A percentile compares a stretch with the other conserved stretches of the same genome.
phyloP scores from a whole-genome alignment of 2,113 vertebrate species.

The Pangasianodon gigas region DNA sequence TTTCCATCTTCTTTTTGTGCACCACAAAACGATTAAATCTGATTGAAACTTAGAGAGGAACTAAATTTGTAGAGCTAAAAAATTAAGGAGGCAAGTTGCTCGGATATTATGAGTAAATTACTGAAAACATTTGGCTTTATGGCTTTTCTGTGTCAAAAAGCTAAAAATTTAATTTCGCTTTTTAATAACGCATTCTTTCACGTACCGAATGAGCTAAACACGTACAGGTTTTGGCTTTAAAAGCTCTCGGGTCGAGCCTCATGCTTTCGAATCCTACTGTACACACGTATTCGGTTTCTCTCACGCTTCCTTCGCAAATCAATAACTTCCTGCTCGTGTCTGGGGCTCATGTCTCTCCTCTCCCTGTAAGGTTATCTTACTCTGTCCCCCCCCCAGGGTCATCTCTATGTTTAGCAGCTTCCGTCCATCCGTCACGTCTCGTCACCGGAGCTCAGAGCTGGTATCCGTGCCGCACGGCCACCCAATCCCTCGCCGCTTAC shows the following conservation, averaged over 20 bases:
- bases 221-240: background rate
- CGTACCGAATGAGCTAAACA: background rate
- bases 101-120: no score
- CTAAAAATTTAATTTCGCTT: no score
- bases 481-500: constrained; percentile 64
- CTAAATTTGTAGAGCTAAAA: background rate
- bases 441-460: constrained; percentile 65
- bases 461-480: constrained; percentile 69
- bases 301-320: constrained; percentile 18
- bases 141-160: no score
- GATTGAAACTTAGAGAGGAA: background rate
- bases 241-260: background rate
- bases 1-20: no score
- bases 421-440: constrained; percentile 64
- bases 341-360: constrained; percentile 17
- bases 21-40: no score
- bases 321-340: constrained; percentile 27
- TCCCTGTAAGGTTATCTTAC: constrained; percentile 59
- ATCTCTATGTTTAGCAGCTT: constrained; percentile 72
- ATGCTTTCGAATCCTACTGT: background rate
- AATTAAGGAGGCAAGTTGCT: background rate
- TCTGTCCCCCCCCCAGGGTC: constrained; percentile 51
- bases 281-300: constrained; percentile 13
- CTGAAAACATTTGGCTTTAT: no score
- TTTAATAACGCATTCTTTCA: background rate